These are phyloP conservation scores for Colinus virginianus DNA, from an alignment of 2,113 vertebrate species.

Conservation along the genomic window DNA sequence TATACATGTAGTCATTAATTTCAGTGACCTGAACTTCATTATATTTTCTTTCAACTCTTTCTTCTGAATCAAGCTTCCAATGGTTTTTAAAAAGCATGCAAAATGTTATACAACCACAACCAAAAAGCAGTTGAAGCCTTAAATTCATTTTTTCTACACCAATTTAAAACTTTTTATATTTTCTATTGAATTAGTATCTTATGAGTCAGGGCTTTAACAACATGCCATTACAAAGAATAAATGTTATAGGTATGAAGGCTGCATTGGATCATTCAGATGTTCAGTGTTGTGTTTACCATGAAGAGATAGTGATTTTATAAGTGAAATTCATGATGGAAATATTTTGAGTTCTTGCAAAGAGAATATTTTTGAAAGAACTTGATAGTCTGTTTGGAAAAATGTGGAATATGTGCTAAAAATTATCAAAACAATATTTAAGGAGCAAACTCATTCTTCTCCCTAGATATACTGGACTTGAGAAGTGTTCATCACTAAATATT, in stretches of 20 bases:
- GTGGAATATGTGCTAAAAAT: slow-evolving; percentile 32
- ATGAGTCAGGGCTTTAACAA: slow-evolving; percentile 64
- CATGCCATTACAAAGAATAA: slow-evolving; percentile 63
- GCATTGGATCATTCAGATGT: slow-evolving; percentile 25
- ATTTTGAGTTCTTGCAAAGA: slow-evolving; percentile 1
- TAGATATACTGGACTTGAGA: slow-evolving; percentile 21
- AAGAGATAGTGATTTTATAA: slow-evolving; percentile 43
- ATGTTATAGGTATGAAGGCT: slow-evolving; percentile 49
- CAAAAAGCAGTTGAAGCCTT: slow-evolving; percentile 49
- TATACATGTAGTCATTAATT: background rate
- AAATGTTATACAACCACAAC: slow-evolving; percentile 45
- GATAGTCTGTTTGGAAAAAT: background rate
- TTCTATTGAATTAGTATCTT: slow-evolving; percentile 58
- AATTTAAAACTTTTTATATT: slow-evolving; percentile 58
- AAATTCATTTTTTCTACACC: background rate
- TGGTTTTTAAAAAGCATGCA: slow-evolving; percentile 22
- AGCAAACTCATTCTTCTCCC: slow-evolving; percentile 31
- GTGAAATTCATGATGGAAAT: background rate
- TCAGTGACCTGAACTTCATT: slow-evolving; percentile 39
- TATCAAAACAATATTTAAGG: slow-evolving; percentile 29
- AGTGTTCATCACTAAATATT: slow-evolving; percentile 49
- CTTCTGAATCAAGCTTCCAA: background rate
- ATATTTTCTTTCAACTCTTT: background rate
- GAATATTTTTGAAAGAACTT: background rate
- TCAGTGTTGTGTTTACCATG: slow-evolving; percentile 14